Evolutionary conservation across 2,113 vertebrate species (phyloP).

Genomic region (Syngnathus scovelli): DNA sequence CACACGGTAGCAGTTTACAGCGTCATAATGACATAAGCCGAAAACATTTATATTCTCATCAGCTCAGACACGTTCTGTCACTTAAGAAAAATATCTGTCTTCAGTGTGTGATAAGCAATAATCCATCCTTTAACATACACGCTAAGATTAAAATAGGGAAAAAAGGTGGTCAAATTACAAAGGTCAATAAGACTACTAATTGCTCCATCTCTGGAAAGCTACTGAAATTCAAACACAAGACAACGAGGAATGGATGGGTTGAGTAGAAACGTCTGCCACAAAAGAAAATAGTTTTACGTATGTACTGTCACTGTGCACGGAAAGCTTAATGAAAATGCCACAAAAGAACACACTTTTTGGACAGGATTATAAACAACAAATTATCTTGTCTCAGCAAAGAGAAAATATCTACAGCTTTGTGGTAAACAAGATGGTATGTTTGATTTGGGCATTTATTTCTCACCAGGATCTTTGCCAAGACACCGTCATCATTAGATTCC

Average conservation of each 20-base stretch:
- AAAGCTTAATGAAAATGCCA: slow-evolving; percentile 18
- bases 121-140: not conserved
- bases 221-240: slow-evolving; percentile 38
- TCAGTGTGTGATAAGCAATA: no score
- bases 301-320: slow-evolving; percentile 18
- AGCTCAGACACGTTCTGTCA: not conserved
- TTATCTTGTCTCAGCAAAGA: not conserved
- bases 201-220: slow-evolving; percentile 24
- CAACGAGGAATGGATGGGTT: slow-evolving; percentile 17
- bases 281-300: slow-evolving; percentile 12
- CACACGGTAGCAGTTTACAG: not conserved
- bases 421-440: not conserved
- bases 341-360: slow-evolving; percentile 35
- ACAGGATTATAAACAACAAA: slow-evolving; percentile 8
- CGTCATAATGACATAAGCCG: not conserved
- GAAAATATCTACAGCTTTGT: not conserved
- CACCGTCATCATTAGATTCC: slow-evolving; percentile 90
- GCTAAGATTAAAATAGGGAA: not conserved
- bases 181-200: slow-evolving; percentile 35
- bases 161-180: not conserved
- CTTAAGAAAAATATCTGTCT: not conserved
- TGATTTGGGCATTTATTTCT: slow-evolving; percentile 37
- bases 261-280: slow-evolving; percentile 25
- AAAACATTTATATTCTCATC: slow-evolving; percentile 11
- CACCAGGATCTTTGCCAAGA: slow-evolving; percentile 95